phyloP scores from a whole-genome alignment of 2,113 vertebrate species.

The Lycaon pictus region DNA sequence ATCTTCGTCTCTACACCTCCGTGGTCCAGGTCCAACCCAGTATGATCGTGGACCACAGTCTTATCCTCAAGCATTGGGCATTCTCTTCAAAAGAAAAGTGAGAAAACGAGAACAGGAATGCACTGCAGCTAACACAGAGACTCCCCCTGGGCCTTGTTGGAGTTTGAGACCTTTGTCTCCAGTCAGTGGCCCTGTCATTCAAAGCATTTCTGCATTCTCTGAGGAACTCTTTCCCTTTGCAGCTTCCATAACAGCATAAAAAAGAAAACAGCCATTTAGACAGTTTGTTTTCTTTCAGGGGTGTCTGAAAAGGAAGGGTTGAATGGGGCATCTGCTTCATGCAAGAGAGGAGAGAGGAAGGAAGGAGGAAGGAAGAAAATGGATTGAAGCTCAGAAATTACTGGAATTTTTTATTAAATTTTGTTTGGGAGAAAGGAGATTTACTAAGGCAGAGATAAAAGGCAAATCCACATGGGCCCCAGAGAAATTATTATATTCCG shows the following conservation, averaged over 20 bases:
- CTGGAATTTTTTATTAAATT: conserved; percentile 64
- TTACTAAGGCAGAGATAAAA: conserved; percentile 72
- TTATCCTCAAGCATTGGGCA: conserved; percentile 27
- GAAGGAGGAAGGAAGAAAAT: conserved; percentile 26
- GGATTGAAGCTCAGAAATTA: conserved; percentile 55
- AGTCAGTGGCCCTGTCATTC: background rate
- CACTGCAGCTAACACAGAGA: conserved; percentile 24
- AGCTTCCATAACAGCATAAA: background rate
- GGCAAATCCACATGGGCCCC: conserved; percentile 54
- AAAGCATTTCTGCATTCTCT: background rate
- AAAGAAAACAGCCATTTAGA: conserved; percentile 24
- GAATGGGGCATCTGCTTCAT: background rate
- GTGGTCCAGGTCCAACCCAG: background rate
- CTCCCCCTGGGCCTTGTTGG: background rate
- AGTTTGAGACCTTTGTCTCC: background rate
- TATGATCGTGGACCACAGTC: background rate
- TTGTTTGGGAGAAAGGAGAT: conserved; percentile 63
- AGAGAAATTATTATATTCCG: conserved; percentile 59
- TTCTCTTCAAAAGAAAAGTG: conserved; percentile 38
- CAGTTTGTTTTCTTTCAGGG: conserved; percentile 1
- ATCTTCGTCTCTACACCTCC: background rate
- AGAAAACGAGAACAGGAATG: background rate
- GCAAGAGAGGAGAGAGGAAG: background rate
- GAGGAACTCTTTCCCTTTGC: background rate
- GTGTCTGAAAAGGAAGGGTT: conserved; percentile 30